phyloP scores from a whole-genome alignment of 2,113 vertebrate species.

The Prunella himalayana region DNA sequence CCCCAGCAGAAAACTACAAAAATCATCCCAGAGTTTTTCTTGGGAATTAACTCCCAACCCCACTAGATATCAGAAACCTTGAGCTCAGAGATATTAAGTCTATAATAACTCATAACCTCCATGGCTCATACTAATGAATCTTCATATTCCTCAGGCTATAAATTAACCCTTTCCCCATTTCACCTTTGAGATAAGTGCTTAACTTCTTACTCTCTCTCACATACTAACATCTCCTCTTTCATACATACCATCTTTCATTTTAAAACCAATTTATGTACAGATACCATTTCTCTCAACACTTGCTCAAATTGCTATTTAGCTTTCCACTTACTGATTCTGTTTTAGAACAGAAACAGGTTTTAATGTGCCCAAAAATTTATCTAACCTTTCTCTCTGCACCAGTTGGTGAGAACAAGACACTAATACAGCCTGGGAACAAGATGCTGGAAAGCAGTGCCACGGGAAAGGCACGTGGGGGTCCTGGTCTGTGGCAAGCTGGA shows the following conservation, averaged over 20 bases:
- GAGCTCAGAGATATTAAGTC: not conserved
- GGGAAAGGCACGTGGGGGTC: fast-evolving
- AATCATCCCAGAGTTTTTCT: not conserved
- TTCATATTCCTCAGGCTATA: not conserved
- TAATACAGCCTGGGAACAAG: not conserved
- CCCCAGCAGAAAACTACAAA: not conserved
- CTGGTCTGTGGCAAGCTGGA: too few relatives aligned
- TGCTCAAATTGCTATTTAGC: not conserved
- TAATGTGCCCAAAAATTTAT: not conserved
- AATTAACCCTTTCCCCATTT: not conserved
- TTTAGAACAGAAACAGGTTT: not conserved
- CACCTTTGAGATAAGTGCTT: not conserved
- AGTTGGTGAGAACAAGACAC: not conserved
- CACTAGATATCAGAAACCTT: not conserved
- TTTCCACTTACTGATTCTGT: not conserved
- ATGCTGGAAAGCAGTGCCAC: not conserved
- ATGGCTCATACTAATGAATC: not conserved
- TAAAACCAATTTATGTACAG: not conserved
- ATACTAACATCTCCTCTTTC: not conserved
- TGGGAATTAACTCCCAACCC: not conserved
- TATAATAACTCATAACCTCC: not conserved
- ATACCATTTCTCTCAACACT: not conserved
- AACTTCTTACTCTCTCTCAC: not conserved
- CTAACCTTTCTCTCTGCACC: not conserved
- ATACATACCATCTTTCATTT: not conserved